These are phyloP conservation scores for Mandrillus leucophaeus DNA, from an alignment of 2,113 vertebrate genomes.

Conservation along the genomic window DNA sequence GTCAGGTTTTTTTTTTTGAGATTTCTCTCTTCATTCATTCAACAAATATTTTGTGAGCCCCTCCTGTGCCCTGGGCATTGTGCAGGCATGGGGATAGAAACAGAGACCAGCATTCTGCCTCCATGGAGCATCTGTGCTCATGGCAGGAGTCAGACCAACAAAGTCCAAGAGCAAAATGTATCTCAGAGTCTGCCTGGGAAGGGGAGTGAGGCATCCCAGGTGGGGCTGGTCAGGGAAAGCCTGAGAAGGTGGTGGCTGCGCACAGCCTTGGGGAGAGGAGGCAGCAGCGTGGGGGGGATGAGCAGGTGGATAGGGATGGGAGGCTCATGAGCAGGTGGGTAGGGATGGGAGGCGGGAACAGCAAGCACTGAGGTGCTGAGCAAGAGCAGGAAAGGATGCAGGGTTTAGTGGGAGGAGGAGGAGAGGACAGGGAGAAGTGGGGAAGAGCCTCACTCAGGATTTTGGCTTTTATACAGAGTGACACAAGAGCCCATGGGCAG, in stretches of 20 bases:
- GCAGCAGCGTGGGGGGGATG: accelerated
- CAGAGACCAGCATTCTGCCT: background rate
- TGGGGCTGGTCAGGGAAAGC: background rate
- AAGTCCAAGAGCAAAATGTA: background rate
- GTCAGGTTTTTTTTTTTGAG: background rate
- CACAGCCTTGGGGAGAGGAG: background rate
- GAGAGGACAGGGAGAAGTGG: too few relatives aligned
- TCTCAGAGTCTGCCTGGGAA: accelerated
- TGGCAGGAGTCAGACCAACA: background rate
- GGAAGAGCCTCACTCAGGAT: background rate
- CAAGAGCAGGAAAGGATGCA: accelerated
- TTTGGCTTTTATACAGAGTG: background rate
- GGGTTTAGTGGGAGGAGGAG: background rate
- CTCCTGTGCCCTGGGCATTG: background rate
- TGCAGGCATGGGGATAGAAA: too few relatives aligned
- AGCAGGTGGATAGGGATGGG: accelerated
- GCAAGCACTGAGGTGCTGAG: background rate
- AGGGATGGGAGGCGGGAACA: background rate
- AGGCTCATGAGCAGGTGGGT: accelerated
- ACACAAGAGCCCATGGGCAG: accelerated
- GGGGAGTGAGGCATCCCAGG: accelerated
- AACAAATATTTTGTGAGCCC: background rate
- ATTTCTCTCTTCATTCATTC: background rate
- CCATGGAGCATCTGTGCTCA: background rate
- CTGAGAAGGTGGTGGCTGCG: background rate